Evolutionary conservation across 2,888 invertebrate genomes (phyloP), one percentile per base, ranked within the genome.

Genomic region (Drosophila putrida): DNA sequence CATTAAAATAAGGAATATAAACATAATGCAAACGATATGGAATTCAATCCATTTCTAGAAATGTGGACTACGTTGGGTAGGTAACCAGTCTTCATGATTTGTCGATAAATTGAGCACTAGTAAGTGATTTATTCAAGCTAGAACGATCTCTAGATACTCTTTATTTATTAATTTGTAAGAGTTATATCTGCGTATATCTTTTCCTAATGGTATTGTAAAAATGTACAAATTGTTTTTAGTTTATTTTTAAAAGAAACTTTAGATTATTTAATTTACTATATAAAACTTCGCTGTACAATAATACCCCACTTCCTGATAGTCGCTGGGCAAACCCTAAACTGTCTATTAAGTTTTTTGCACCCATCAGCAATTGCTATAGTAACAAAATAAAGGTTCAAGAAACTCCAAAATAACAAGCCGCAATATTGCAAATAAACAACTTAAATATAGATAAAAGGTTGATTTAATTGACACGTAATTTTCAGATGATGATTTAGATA

Each of bases 401-500:
- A 89, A 85, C 81, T 79, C 53, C 36, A 36, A 46, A 46, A 80
- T 66, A 57, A 64, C 70, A 71, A 69, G 54, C 36, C 63, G 50
- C 57, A 49, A 64, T 41, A 60, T 66, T 25, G 61, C 54, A 68
- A 75, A 61, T 65, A 75, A 69, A 46, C 61, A 72, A 53, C 38
- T 35, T 8, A n/a, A 51, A 20, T 41, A 5, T 13, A 54, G 20
- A 39, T 25, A 25, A 8, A 43, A 13, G 2, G 4, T n/a, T 43
- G 6, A 43, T 6, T 33, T 4, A 35, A 41, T 51, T 59, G 9
- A 44, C 60, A 71, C 53, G 71, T 62, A 59, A 66, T 43, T 76
- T 72, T 5, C 67, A 90, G 91, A 91, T 82, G 90, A 90, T 79
- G 90, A 90, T 49, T 62, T 78, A 31, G 89, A 85, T 62, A 84